Evolutionary conservation across 2,797 vertebrate species (phyloP).

Genomic region (Intellagama lesueurii): DNA sequence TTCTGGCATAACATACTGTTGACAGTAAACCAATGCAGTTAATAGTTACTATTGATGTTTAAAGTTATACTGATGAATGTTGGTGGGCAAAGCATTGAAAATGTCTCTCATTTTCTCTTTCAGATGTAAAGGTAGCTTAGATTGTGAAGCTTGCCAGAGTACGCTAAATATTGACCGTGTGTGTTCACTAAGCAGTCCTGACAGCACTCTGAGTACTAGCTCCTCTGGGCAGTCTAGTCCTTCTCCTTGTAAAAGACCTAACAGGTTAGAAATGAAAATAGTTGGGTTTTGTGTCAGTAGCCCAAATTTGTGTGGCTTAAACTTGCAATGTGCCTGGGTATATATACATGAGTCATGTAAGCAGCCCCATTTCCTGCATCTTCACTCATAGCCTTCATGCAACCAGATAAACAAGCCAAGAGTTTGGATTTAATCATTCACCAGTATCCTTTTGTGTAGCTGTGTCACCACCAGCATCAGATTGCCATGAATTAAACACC

Average conservation of each 20-base stretch:
- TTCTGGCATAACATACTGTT: neutral
- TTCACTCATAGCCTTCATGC: neutral
- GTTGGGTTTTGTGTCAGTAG: neutral
- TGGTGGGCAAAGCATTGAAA: neutral
- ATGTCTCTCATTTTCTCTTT: constrained; percentile 37
- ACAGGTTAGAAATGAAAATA: constrained; percentile 83
- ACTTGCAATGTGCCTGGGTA: neutral
- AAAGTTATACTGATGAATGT: neutral
- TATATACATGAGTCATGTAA: too few relatives aligned
- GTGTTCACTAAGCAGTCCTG: constrained; percentile 96
- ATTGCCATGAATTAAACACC: too few relatives aligned
- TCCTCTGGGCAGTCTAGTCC: constrained; percentile 92
- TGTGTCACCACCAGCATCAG: too few relatives aligned
- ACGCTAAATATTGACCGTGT: constrained; percentile 95
- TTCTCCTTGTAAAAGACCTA: constrained; percentile 93
- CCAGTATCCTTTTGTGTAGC: too few relatives aligned
- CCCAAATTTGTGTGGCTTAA: neutral
- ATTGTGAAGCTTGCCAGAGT: constrained; percentile 96
- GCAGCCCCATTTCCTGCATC: neutral
- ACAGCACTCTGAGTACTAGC: constrained; percentile 95
- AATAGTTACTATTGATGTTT: neutral
- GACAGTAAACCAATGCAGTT: neutral
- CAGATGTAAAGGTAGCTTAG: constrained; percentile 93
- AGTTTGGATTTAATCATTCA: neutral
- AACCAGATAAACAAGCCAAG: neutral